Conservation (phyloP, 92 coral and sea anemone species). For the Heliopora coerulea region DNA sequence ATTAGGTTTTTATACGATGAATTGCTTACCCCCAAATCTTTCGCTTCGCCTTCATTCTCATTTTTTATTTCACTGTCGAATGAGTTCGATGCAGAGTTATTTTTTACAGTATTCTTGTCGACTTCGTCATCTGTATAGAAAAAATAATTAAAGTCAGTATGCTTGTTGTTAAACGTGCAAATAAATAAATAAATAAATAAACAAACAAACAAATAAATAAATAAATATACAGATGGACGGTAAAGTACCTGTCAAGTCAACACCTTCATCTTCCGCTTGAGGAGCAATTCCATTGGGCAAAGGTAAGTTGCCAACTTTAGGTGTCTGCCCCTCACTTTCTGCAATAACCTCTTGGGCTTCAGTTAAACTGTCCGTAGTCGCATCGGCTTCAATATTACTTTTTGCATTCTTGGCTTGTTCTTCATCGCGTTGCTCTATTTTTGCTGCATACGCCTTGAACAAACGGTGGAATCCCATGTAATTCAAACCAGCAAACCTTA, state of each 20-base stretch:
- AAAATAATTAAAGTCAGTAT: too few relatives aligned
- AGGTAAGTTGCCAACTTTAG: neutral
- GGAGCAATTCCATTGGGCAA: conserved; percentile 20
- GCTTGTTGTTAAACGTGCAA: too few relatives aligned
- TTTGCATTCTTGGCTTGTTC: conserved; percentile 66
- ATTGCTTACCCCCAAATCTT: neutral
- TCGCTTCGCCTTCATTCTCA: neutral
- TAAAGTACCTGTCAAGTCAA: conserved; percentile 97
- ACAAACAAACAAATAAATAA: too few relatives aligned
- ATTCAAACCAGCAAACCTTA: too few relatives aligned
- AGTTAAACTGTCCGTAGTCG: conserved; percentile 29
- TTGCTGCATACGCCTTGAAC: conserved; percentile 11
- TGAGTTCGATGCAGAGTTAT: neutral
- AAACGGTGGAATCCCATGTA: too few relatives aligned
- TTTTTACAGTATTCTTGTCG: neutral
- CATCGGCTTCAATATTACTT: conserved; percentile 39
- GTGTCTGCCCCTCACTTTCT: neutral
- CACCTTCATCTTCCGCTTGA: conserved; percentile 89
- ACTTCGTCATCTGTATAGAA: too few relatives aligned
- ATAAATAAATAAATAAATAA: too few relatives aligned
- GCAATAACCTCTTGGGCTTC: neutral
- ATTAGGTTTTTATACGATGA: too few relatives aligned
- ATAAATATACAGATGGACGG: too few relatives aligned
- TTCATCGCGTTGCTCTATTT: conserved; percentile 66
- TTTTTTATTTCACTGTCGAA: neutral